Base-by-base conservation (phyloP, 1,140 invertebrate genomes). In the Tetramorium parvispinum region DNA sequence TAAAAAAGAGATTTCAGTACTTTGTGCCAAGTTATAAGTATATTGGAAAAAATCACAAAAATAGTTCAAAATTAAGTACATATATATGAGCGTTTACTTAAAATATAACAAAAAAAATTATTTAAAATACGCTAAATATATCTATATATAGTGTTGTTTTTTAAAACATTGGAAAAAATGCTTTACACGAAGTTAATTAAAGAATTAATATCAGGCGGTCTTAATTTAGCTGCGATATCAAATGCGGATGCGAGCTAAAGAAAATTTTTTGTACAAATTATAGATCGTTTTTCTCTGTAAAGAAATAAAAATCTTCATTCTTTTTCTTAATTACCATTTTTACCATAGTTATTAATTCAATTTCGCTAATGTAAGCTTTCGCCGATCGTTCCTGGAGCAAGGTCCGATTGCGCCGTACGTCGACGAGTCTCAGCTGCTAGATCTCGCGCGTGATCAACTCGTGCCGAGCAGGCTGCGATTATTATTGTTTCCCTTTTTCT, bases 401-500 rank as follows among this genome's bases (percentile, higher is more conserved):
- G 16, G 55, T 73, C 53, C 68, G 27, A 83, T 53, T 40, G 53
- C 13, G 40, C 40, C 27, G 70, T n/a, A 40, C 59, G 78, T 82
- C 79, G 79, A 83, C 24, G 40, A 61, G 68, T 73, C 66, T 82
- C 87, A 91, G 89, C 89, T 88, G 89, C 76, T 86, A 89, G 66
- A 89, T 87, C 83, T 89, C 65, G 89, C 85, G 68, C 79, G 83
- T 49, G 87, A 91, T 89, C 75, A 83, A 83, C 77, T 87, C 85
- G 79, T 88, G 68, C 78, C 87, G 78, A 8, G 75, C 51, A 76
- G 46, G 70, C 85, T 53, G 24, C 49, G 89, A 90, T 91, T 91
- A 91, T 91, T 89, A 87, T 91, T 91, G 87, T 89, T 91, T 91
- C 89, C 66, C 65, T 61, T 88, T 88, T 75, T 77, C 57, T 27